Conservation (phyloP, 30 jellyfish, hydroid and myxozoan genomes). For the Chrysaora quinquecirrha region DNA sequence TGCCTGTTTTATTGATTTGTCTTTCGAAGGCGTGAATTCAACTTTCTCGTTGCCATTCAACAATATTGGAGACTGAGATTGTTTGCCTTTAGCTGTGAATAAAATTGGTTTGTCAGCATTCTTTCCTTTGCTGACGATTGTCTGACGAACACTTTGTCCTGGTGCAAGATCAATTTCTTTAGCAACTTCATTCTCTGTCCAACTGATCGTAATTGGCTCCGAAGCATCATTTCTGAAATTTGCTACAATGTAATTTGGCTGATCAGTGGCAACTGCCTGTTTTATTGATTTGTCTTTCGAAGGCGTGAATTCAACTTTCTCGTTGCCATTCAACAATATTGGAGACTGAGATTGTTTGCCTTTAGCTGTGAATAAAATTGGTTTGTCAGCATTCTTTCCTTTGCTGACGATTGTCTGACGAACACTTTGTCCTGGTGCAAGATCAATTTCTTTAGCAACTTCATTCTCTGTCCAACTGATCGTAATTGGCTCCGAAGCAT, state of each 20-base stretch:
- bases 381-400: constrained; percentile 9
- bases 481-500: constrained; percentile 33
- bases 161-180: not conserved
- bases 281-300: not conserved
- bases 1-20: not conserved
- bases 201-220: constrained; percentile 6
- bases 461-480: constrained; percentile 25
- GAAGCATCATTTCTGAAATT: constrained; percentile 22
- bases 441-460: constrained; percentile 1
- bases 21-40: not conserved
- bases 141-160: not conserved
- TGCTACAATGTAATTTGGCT: constrained; percentile 20
- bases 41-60: constrained; percentile 9
- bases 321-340: constrained; percentile 18
- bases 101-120: not conserved
- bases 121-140: not conserved
- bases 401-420: not conserved
- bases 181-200: constrained; percentile 20
- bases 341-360: not conserved
- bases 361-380: constrained; percentile 14
- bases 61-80: not conserved
- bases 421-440: constrained; percentile 7
- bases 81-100: constrained; percentile 20
- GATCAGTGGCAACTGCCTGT: constrained; percentile 7
- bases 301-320: not conserved